Base-by-base conservation (phyloP, 2,888 invertebrate genomes). In the Branchipolynoe longqiensis region DNA sequence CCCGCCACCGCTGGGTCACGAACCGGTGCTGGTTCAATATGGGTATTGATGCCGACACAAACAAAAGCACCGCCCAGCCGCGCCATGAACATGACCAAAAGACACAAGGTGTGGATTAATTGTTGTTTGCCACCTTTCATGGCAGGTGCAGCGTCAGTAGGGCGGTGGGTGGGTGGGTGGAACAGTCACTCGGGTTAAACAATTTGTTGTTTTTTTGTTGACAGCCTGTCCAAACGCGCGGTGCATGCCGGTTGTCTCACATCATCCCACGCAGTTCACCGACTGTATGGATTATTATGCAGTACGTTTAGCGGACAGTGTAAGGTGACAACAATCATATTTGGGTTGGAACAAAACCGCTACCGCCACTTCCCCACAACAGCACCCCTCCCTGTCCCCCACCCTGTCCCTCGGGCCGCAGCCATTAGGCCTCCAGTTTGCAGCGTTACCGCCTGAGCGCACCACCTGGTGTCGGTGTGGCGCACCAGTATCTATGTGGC, bases 31-130 rank as follows among this genome's bases (percentile, higher is more conserved):
- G 28, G 48, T 78, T 78, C 54, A 78, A 78, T 78, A 78, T 48
- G 48, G 41, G 78, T 78, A 78, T 78, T 78, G 78, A 78, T 78
- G 78, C 48, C 31, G 22, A 8, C 78, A 28, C 78, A 78, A 78
- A 78, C 48, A 78, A 78, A 78, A 78, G 48, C 78, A 78, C 25
- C 78, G 78, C 78, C n/a, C 41, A 78, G 48, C 1, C 48, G 0
- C 22, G 41, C 41, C 41, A 48, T 31, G 78, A 25, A 48, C 78
- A 78, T 78, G 78, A 78, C 78, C 31, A 78, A 78, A 78, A 78
- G 48, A 41, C 41, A 28, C 41, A 78, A 48, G 41, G 8, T 12
- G 48, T n/a, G 78, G 78, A 78, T 78, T 78, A 78, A 78, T 78
- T 78, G 78, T 78, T n/a, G 54, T 78, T 78, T 78, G 78, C 28